A percentile compares a stretch with the other conserved stretches of the same genome.
These are phyloP conservation scores for Drosophila nigricruria DNA, from an alignment of 2,888 invertebrate genomes.

Conservation along the genomic window DNA sequence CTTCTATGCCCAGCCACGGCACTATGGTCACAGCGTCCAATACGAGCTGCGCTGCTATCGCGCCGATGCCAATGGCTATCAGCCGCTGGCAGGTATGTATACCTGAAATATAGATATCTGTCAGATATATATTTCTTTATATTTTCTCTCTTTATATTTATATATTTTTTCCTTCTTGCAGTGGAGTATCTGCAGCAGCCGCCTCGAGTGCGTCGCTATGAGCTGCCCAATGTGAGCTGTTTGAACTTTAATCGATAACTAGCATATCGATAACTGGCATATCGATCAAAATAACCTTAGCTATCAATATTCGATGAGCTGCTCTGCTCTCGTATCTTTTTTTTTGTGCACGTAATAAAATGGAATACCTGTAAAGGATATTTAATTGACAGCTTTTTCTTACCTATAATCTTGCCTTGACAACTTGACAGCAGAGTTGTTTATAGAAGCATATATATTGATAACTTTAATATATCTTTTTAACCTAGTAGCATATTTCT, in stretches of 20 bases:
- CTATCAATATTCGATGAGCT: not conserved
- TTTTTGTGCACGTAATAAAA: constrained; percentile 59
- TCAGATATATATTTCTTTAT: not conserved
- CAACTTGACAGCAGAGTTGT: too few relatives aligned
- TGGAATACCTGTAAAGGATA: not conserved
- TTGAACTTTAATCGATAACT: constrained; percentile 18
- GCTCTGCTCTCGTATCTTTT: constrained; percentile 5
- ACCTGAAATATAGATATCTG: not conserved
- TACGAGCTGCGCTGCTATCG: constrained; percentile 76
- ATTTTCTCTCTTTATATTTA: too few relatives aligned
- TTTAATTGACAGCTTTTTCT: too few relatives aligned
- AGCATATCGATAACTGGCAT: not conserved
- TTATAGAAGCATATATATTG: too few relatives aligned
- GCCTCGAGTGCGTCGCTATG: constrained; percentile 63
- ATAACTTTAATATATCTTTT: too few relatives aligned
- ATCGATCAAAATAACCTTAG: not conserved
- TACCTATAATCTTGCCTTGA: too few relatives aligned
- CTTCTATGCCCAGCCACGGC: constrained; percentile 70
- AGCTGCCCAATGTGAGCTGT: constrained; percentile 57
- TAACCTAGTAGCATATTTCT: too few relatives aligned
- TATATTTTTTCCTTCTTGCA: constrained; percentile 30
- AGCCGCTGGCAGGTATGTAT: constrained; percentile 56
- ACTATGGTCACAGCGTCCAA: constrained; percentile 28
- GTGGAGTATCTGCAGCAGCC: constrained; percentile 65
- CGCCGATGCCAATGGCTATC: constrained; percentile 65